A percentile compares a stretch with the other conserved stretches of the same genome.
phyloP scores from a whole-genome alignment of 1,140 invertebrate species.

The Drosophila burlai region DNA sequence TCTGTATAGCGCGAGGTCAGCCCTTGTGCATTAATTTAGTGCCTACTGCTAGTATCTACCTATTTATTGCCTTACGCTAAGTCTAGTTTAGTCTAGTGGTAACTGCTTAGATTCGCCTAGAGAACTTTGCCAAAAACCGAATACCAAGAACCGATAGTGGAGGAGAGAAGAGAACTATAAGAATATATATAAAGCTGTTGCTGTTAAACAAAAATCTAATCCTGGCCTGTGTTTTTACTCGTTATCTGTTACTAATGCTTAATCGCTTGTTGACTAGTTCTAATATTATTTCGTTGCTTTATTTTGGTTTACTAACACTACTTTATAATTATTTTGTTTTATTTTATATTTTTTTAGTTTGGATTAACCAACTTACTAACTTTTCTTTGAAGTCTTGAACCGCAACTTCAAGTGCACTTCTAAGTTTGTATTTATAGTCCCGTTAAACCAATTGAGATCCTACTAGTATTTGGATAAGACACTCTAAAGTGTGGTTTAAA shows the following conservation, averaged over 20 bases:
- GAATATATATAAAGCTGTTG: constrained; percentile 76
- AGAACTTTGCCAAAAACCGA: constrained; percentile 55
- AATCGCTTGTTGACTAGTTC: constrained; percentile 66
- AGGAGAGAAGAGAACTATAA: constrained; percentile 44
- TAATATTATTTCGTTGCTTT: constrained; percentile 14
- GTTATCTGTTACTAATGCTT: constrained; percentile 70
- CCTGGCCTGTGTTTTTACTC: constrained; percentile 73
- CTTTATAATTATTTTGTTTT: background rate
- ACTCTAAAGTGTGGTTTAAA: background rate
- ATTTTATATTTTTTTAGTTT: constrained; percentile 7
- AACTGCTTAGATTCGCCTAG: constrained; percentile 49
- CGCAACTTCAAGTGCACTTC: background rate
- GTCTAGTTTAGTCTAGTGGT: constrained; percentile 70
- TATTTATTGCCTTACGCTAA: constrained; percentile 80
- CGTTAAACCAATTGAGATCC: constrained; percentile 10
- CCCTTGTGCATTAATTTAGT: constrained; percentile 66
- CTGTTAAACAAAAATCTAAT: constrained; percentile 79
- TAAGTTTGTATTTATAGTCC: background rate
- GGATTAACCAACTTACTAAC: constrained; percentile 7
- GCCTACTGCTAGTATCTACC: constrained; percentile 53
- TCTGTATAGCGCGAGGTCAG: constrained; percentile 25
- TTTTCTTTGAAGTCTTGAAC: background rate
- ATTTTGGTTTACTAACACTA: constrained; percentile 22
- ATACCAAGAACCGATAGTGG: constrained; percentile 50
- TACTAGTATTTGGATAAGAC: constrained; percentile 15